Base-by-base conservation (phyloP, 2,113 vertebrate genomes). In the Kobus ellipsiprymnus region DNA sequence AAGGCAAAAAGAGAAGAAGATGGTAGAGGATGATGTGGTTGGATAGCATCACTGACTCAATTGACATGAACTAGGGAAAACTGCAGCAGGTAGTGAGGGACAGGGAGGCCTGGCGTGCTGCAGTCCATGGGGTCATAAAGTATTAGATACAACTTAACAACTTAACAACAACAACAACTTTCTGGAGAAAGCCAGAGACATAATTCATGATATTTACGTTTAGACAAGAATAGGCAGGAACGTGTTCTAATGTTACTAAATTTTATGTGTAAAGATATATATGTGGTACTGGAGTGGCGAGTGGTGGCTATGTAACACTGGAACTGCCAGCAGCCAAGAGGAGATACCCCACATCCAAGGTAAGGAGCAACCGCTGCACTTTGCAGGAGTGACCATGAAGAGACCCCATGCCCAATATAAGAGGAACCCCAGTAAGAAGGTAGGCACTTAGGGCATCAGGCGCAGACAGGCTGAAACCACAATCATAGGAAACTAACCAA, bases 201-300 rank as follows among this genome's bases (percentile, higher is more conserved):
- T 81, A 27, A 92, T 50, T 87, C 8, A 74, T 23, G 12, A 21
- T 25, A 44, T 59, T 95, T 95, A 52, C 12, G n/a, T 60, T 15
- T 67, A 27, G 30, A 23, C 50, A 83, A 84, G 40, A 30, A 36
- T 21, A 89, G n/a, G 7, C 48, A 40, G 13, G 11, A 46, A 59
- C 33, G 4, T 27, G 36, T 80, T 92, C 52, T 67, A 60, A 71
- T 91, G n/a, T 44, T 54, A 60, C 57, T 71, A 33, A 64, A 80
- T 67, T 87, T 48, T 55, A 59, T 46, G 29, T 64, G 29, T 78
- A 81, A 92, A 81, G 50, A 57, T 8, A 8, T 82, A 57, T 4
- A 6, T 89, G 17, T 36, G 64, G 64, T 36, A 17, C 17, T 67
- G 16, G 64, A 21, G 15, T 0, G 0, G 33, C 4, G 0, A 67